phyloP scores from a whole-genome alignment of 2,113 vertebrate species.

The Syngnathoides biaculeatus region DNA sequence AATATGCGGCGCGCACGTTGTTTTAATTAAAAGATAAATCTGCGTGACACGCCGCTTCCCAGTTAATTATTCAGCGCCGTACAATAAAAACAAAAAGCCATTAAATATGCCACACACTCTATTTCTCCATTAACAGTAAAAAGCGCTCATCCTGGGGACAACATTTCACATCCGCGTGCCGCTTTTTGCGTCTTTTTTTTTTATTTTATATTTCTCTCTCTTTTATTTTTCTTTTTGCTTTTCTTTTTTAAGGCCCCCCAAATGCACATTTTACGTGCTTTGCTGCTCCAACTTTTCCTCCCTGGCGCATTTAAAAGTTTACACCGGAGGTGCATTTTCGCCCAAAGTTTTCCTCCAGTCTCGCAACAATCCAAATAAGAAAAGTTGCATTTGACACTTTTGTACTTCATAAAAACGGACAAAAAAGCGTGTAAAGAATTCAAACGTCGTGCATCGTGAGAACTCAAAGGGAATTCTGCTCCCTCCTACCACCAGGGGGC shows the following conservation, averaged over 20 bases:
- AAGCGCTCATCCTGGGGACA: slow-evolving; percentile 93
- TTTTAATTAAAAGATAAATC: slow-evolving; percentile 99
- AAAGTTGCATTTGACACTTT: too few relatives aligned
- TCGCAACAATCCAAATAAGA: not conserved
- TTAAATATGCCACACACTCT: slow-evolving; percentile 99
- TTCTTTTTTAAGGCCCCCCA: slow-evolving; percentile 6
- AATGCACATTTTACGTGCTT: slow-evolving; percentile 5
- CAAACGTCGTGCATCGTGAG: too few relatives aligned
- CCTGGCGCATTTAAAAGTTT: slow-evolving; percentile 1
- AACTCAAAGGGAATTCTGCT: too few relatives aligned
- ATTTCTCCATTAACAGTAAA: slow-evolving; percentile 99
- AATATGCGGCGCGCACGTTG: slow-evolving; percentile 99
- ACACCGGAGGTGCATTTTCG: not conserved
- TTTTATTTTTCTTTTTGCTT: slow-evolving; percentile 6
- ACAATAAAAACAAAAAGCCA: slow-evolving; percentile 99
- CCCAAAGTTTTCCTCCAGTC: not conserved
- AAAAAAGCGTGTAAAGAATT: too few relatives aligned
- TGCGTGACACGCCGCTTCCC: slow-evolving; percentile 98
- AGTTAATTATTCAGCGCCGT: slow-evolving; percentile 99
- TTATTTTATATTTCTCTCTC: slow-evolving; percentile 31
- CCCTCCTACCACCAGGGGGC: too few relatives aligned
- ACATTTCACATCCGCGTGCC: slow-evolving; percentile 86
- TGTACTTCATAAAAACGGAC: too few relatives aligned
- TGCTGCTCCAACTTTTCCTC: not conserved
- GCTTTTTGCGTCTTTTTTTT: slow-evolving; percentile 23